These are phyloP conservation scores for Nowickia ferox DNA, from an alignment of 2,888 invertebrate species.

Conservation along the genomic window DNA sequence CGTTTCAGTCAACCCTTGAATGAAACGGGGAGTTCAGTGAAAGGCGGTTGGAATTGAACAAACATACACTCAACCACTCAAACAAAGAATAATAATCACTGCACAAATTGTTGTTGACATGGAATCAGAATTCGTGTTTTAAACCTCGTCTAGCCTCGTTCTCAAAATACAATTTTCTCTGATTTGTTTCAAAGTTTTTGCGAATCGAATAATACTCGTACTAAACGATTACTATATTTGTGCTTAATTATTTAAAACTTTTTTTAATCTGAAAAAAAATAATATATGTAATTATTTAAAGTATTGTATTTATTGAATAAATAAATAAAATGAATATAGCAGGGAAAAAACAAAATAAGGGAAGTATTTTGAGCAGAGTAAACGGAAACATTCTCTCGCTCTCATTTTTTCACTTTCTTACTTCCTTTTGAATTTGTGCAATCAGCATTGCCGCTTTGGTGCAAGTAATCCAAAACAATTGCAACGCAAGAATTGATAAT, in stretches of 20 bases:
- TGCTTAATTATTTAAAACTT: too few relatives aligned
- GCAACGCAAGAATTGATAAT: too few relatives aligned
- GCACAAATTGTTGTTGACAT: constrained; percentile 61
- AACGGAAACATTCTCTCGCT: constrained; percentile 40
- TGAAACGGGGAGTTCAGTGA: constrained; percentile 55
- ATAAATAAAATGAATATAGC: not conserved
- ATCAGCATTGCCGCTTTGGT: not conserved
- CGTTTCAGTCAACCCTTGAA: constrained; percentile 33
- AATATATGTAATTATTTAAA: not conserved
- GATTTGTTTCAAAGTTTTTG: constrained; percentile 14
- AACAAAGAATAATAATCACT: constrained; percentile 38
- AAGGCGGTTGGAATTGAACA: constrained; percentile 48
- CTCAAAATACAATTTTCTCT: not conserved
- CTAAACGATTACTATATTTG: too few relatives aligned
- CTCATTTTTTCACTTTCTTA: not conserved
- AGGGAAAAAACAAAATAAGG: constrained; percentile 24
- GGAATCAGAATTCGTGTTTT: constrained; percentile 56
- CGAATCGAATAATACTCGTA: not conserved
- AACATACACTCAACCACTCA: constrained; percentile 19
- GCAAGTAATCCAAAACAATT: too few relatives aligned
- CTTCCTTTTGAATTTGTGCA: not conserved
- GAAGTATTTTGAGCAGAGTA: constrained; percentile 2
- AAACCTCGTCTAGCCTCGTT: constrained; percentile 63
- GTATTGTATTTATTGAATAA: not conserved
- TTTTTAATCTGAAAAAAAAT: not conserved